Conservation (phyloP, 2,113 vertebrate species). For the Onychostruthus taczanowskii region DNA sequence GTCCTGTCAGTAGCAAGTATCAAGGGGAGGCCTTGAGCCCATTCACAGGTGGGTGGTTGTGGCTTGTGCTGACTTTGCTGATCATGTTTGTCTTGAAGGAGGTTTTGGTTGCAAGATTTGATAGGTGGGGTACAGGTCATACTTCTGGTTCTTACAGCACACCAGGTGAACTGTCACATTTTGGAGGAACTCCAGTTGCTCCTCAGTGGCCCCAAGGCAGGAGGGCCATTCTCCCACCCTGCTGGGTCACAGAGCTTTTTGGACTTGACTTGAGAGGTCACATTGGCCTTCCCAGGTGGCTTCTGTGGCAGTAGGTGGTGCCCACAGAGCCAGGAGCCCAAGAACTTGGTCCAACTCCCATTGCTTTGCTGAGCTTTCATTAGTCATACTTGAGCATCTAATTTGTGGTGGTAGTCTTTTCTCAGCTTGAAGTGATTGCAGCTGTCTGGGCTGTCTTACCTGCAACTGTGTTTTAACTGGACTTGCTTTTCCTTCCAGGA, state of each 20-base stretch:
- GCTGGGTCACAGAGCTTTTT: background rate
- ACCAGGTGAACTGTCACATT: background rate
- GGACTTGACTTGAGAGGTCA: background rate
- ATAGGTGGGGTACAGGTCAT: background rate
- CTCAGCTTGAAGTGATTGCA: background rate
- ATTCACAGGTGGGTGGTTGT: background rate
- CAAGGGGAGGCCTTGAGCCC: background rate
- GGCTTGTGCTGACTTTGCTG: background rate
- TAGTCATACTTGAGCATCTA: background rate
- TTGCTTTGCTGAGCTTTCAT: background rate
- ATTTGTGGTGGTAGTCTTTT: background rate
- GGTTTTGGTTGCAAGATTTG: background rate
- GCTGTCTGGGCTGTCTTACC: background rate
- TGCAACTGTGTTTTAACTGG: constrained; percentile 13
- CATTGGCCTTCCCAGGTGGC: background rate
- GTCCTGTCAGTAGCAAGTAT: background rate
- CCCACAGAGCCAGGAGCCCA: background rate
- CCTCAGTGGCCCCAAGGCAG: background rate
- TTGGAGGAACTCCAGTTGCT: background rate
- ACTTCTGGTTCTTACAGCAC: background rate
- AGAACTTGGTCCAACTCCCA: background rate
- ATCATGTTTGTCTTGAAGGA: background rate
- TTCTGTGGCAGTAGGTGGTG: background rate
- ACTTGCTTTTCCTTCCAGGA: constrained; percentile 45
- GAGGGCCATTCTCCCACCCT: background rate